Percentiles rank a stretch among this genome's conserved stretches.
Evolutionary conservation across 2,888 invertebrate genomes (phyloP).

Genomic region (Nemurella pictetii): DNA sequence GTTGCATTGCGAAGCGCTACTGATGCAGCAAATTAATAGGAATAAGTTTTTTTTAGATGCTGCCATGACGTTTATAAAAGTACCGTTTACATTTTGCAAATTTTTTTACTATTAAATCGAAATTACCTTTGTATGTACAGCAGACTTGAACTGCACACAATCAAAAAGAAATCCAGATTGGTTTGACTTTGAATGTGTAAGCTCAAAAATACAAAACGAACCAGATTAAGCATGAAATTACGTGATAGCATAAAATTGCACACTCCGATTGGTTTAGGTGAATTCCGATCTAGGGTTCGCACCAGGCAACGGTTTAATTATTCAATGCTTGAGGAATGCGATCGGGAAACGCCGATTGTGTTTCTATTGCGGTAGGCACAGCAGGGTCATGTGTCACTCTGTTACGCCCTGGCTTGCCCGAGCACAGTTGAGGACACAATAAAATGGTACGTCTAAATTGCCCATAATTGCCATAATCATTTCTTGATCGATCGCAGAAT

Average conservation of each 20-base stretch:
- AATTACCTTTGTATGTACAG: conserved; percentile 15
- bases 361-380: neutral
- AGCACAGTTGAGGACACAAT: neutral
- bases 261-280: neutral
- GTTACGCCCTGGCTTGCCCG: neutral
- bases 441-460: neutral
- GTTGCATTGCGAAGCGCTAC: neutral
- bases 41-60: neutral
- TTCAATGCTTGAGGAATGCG: neutral
- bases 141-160: neutral
- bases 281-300: neutral
- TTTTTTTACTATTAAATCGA: conserved; percentile 14
- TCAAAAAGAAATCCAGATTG: neutral
- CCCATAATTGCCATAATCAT: neutral
- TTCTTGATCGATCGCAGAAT: neutral
- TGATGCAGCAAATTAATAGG: conserved; percentile 19
- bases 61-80: neutral
- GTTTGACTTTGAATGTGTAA: neutral
- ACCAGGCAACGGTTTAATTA: neutral
- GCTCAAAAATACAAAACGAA: neutral
- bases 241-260: neutral
- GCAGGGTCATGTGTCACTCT: neutral
- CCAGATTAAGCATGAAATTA: neutral
- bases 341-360: neutral
- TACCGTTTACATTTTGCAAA: neutral